Evolutionary conservation across 2,113 vertebrate genomes (phyloP).

Genomic region (Sitta europaea): DNA sequence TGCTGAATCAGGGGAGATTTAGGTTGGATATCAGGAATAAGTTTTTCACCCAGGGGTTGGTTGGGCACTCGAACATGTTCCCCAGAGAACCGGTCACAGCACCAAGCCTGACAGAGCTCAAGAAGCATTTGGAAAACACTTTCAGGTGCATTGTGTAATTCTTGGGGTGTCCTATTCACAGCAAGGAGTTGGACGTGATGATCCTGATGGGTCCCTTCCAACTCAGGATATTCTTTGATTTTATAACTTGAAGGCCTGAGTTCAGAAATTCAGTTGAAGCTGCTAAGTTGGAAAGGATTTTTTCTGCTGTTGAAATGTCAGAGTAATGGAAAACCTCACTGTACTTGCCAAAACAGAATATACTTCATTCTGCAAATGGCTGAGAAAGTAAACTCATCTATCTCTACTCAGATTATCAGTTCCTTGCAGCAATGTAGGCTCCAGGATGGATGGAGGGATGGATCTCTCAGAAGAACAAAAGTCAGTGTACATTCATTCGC

Average conservation of each 20-base stretch:
- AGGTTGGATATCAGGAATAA: neutral
- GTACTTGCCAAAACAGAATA: neutral
- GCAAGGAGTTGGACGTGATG: neutral
- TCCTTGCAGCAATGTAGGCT: neutral
- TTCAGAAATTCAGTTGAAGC: neutral
- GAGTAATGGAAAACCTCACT: neutral
- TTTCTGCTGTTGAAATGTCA: neutral
- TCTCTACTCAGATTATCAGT: neutral
- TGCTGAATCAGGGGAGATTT: neutral
- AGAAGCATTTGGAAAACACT: neutral
- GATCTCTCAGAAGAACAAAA: neutral
- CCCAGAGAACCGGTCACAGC: neutral
- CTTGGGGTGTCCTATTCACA: neutral
- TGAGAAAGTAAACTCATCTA: neutral
- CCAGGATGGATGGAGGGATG: neutral
- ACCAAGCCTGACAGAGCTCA: neutral
- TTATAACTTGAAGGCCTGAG: neutral
- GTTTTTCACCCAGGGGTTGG: rapidly evolving
- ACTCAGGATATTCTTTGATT: neutral
- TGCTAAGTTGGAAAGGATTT: neutral
- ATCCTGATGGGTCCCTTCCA: neutral
- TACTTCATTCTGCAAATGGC: neutral
- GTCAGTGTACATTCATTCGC: neutral
- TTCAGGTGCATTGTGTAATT: neutral
- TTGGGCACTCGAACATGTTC: neutral